phyloP scores from a whole-genome alignment of 2,797 vertebrate species.

The Diglossa cyanea region DNA sequence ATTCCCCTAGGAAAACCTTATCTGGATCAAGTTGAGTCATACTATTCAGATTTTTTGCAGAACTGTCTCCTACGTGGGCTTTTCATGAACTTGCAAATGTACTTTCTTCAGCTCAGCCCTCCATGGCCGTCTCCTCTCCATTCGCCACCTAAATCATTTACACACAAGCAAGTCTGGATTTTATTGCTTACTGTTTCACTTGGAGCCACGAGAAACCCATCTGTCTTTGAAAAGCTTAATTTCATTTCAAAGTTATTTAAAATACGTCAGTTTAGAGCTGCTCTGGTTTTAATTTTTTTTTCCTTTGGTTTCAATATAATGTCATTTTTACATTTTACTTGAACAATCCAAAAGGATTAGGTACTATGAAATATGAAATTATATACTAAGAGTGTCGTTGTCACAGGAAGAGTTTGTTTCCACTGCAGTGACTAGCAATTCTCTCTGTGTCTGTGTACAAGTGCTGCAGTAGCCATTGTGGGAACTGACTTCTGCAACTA shows the following conservation, averaged over 20 bases:
- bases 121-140: background rate
- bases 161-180: background rate
- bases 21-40: background rate
- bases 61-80: background rate
- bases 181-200: background rate
- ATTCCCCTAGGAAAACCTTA: background rate
- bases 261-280: background rate
- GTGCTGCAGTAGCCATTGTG: background rate
- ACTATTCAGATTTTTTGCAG: background rate
- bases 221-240: background rate
- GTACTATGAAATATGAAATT: background rate
- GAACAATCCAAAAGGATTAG: background rate
- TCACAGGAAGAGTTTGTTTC: background rate
- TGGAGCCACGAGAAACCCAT: background rate
- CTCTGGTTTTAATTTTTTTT: background rate
- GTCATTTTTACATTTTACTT: background rate
- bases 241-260: background rate
- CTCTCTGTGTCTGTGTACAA: background rate
- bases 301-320: background rate
- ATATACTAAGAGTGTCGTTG: background rate
- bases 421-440: background rate
- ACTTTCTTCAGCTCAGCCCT: background rate
- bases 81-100: conserved; percentile 9
- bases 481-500: background rate
- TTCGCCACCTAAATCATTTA: background rate